These are phyloP conservation scores for Anolis carolinensis DNA, from an alignment of 2,113 vertebrate species.

Conservation along the genomic window DNA sequence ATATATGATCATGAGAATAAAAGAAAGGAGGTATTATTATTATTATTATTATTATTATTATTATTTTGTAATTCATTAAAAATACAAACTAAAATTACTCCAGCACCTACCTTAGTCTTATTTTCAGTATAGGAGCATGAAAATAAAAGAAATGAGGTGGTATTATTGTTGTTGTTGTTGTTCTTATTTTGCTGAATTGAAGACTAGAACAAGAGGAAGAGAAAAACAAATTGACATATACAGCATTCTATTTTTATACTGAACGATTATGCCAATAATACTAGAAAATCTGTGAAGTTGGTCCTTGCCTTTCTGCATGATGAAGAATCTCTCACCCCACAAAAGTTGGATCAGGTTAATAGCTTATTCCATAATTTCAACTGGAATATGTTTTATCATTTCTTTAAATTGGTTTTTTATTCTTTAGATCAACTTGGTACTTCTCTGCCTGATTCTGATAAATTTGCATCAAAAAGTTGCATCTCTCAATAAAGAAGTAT, in stretches of 20 bases:
- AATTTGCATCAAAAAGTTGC: conserved; percentile 27
- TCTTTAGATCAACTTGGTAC: conserved; percentile 1
- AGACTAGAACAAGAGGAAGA: too few relatives aligned
- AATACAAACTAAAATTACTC: too few relatives aligned
- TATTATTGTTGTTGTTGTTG: too few relatives aligned
- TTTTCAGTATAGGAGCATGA: too few relatives aligned
- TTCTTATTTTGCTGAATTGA: too few relatives aligned
- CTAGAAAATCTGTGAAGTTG: neutral
- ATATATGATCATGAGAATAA: too few relatives aligned
- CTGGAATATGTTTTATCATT: neutral
- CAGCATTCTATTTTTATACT: neutral
- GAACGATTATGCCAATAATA: neutral
- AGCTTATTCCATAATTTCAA: neutral
- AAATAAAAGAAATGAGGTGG: too few relatives aligned
- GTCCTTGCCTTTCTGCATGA: neutral
- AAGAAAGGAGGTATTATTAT: too few relatives aligned
- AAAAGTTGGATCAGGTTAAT: neutral
- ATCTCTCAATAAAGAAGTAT: conserved; percentile 45
- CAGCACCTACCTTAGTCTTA: too few relatives aligned
- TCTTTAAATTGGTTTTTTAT: neutral
- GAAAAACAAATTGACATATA: too few relatives aligned
- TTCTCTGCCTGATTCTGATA: conserved; percentile 31
- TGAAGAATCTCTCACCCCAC: neutral
- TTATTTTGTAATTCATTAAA: too few relatives aligned
- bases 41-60: too few relatives aligned